Conservation (phyloP, 2,888 invertebrate genomes). For the Coremacera marginata region DNA sequence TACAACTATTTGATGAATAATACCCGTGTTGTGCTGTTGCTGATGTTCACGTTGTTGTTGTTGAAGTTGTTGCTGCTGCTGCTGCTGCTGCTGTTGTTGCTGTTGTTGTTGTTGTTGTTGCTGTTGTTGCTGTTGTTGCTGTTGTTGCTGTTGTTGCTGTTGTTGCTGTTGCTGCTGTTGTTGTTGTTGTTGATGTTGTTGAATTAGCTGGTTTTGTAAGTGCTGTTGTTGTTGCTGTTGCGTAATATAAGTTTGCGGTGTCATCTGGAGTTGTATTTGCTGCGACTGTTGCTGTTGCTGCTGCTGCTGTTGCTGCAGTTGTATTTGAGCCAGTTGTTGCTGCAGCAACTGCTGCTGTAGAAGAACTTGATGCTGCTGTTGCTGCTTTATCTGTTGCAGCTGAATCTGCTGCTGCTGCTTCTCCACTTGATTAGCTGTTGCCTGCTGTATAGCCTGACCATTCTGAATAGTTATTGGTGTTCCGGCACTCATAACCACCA, state of each 20-base stretch:
- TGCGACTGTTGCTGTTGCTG: constrained; percentile 67
- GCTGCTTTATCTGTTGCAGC: constrained; percentile 58
- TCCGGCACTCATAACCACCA: constrained; percentile 69
- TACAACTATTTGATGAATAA: constrained; percentile 65
- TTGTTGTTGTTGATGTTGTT: constrained; percentile 64
- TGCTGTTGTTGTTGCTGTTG: constrained; percentile 70
- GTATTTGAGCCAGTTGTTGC: constrained; percentile 61
- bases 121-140: constrained; percentile 56
- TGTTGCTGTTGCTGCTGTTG: constrained; percentile 56
- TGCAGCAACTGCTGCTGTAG: constrained; percentile 65
- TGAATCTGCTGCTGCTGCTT: constrained; percentile 58
- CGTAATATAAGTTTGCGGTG: constrained; percentile 69
- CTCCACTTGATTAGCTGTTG: constrained; percentile 58
- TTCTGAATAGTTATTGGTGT: constrained; percentile 67
- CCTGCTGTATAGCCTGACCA: constrained; percentile 64
- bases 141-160: constrained; percentile 57
- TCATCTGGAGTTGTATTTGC: constrained; percentile 61
- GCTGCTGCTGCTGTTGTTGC: constrained; percentile 70
- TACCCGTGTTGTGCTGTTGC: constrained; percentile 70
- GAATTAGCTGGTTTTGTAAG: constrained; percentile 53
- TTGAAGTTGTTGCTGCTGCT: constrained; percentile 68
- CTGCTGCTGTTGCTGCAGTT: constrained; percentile 60
- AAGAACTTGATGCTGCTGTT: constrained; percentile 57
- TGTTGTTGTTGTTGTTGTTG: constrained; percentile 67
- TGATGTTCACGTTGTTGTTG: constrained; percentile 67